Conservation (phyloP, 2,888 invertebrate genomes). For the Drosophila rellima region DNA sequence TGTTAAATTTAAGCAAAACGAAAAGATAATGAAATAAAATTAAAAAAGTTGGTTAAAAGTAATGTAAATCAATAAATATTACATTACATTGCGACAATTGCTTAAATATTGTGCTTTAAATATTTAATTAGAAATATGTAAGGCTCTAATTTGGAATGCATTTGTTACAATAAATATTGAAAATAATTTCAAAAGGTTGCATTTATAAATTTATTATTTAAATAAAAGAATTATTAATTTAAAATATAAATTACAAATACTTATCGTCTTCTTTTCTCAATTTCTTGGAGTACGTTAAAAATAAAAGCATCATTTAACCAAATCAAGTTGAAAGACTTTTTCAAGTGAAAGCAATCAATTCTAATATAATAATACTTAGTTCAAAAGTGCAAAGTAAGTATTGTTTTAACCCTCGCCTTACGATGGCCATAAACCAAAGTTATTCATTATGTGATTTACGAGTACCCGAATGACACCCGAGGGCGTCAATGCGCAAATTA, state of each 20-base stretch:
- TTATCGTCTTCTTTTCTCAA: no score
- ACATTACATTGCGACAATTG: no score
- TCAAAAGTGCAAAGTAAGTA: neutral
- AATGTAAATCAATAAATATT: no score
- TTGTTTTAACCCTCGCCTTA: conserved; percentile 29
- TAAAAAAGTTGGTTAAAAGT: neutral
- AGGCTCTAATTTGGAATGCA: no score
- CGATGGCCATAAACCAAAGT: conserved; percentile 37
- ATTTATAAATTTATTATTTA: no score
- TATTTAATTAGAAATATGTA: no score
- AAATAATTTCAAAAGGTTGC: no score
- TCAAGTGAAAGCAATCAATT: neutral
- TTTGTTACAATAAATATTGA: no score
- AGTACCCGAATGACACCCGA: conserved; percentile 31
- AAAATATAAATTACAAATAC: no score
- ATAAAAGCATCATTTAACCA: neutral
- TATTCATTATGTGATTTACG: conserved; percentile 68
- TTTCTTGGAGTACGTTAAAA: no score
- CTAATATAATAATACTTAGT: neutral
- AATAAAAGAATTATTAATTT: no score
- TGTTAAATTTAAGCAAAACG: neutral
- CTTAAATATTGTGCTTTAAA: no score
- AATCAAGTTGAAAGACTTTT: neutral
- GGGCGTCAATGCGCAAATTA: conserved; percentile 64
- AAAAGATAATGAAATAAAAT: neutral